A percentile compares a stretch with the other conserved stretches of the same genome.
Evolutionary conservation across 30 jellyfish, hydroid and myxozoan genomes (phyloP).

Genomic region (Nemopilema nomurai): DNA sequence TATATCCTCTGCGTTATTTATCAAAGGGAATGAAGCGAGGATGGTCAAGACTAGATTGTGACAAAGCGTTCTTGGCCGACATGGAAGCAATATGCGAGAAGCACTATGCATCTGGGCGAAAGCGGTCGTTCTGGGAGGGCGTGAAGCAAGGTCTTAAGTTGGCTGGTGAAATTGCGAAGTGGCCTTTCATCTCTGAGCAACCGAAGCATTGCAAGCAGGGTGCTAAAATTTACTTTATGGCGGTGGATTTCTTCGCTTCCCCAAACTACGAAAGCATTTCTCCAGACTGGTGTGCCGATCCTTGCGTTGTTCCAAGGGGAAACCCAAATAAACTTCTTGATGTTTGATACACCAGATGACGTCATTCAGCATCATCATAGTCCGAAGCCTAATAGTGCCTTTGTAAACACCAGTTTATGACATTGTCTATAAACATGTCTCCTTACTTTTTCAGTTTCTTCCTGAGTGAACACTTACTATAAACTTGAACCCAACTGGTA

Average conservation of each 20-base stretch:
- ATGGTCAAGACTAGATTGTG: conserved; percentile 40
- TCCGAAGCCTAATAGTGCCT: no score
- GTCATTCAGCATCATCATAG: no score
- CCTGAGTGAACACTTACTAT: no score
- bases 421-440: no score
- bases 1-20: no score
- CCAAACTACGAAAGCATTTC: conserved; percentile 6
- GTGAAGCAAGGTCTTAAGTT: conserved; percentile 2
- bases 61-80: conserved; percentile 26
- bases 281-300: conserved; percentile 38
- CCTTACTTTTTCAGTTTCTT: no score
- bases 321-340: neutral
- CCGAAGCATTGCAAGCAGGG: conserved; percentile 22
- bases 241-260: conserved; percentile 22
- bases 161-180: conserved; percentile 21
- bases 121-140: conserved; percentile 15
- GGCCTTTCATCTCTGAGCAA: neutral
- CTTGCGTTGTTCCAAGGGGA: conserved; percentile 9
- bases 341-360: no score
- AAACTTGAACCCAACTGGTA: no score
- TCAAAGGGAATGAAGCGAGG: conserved; percentile 37
- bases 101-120: neutral
- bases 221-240: conserved; percentile 21
- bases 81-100: conserved; percentile 19
- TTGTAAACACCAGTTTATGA: no score